Base-by-base conservation (phyloP, 1,140 invertebrate species). In the Acromyrmex echinatior region DNA sequence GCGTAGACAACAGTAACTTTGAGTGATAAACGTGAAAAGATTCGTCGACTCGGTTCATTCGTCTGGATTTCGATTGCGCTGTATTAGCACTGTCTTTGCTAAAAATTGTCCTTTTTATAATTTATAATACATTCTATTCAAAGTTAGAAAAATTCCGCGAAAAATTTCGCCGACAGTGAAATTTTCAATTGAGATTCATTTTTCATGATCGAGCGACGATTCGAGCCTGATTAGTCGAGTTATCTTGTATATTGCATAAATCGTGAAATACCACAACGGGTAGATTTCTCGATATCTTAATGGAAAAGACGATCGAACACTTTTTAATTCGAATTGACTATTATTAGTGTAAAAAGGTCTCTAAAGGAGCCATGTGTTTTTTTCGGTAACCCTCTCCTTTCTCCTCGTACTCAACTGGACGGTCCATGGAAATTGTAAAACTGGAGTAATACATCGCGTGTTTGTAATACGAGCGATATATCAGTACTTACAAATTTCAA, bases 371-470 rank as follows among this genome's bases (percentile, higher is more conserved):
- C 62, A 56, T 39, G 60, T 58, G 31, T 56, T 53, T 31, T 86
- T 53, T 53, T 63, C 58, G 60, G 49, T 56, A 90, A 65, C 62
- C 31, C 21, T 87, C 21, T 71, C 60, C 25, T 31, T 76, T 86
- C 49, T 60, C 35, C 35, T 80, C 28, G 12, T 45, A 76, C n/a
- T 88, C 62, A 86, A 88, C 82, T 88, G 80, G 88, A 89, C 87
- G 87, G 87, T 77, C 86, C 53, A 76, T 58, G 85, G 51, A 80
- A 81, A 66, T 80, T 86, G 21, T 80, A 65, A 65, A 78, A 53
- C 18, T 49, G 49, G n/a, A 80, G 63, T 28, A 79, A 86, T 51
- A 45, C 31, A 66, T 66, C 70, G 60, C 70, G 45, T 51, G 45
- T 62, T 14, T 68, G 71, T 6, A n/a, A 58, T 70, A 53, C 45